Base-by-base conservation (phyloP, 1,140 invertebrate species). In the Zaprionus tsacasi region DNA sequence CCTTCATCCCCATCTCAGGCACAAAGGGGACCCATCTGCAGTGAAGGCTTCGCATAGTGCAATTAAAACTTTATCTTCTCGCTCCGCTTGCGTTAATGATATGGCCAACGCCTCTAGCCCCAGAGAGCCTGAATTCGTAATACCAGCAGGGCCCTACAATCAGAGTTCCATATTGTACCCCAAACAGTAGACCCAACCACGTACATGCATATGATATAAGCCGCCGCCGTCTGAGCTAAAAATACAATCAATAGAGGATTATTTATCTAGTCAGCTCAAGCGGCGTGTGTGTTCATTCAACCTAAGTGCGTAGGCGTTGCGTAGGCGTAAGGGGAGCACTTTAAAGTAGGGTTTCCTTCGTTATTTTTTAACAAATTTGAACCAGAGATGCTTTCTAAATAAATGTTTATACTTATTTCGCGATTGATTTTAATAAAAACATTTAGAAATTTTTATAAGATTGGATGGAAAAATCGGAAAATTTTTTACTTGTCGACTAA, bases 51-150 rank as follows among this genome's bases (percentile, higher is more conserved):
- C 21, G 25, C 66, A 61, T 70, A 74, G 63, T 70, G 66, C 71
- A 74, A 74, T 74, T 74, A 74, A 74, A 74, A 74, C 66, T 74
- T 70, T 61, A 70, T 61, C 67, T 63, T 35, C 57, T 69, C 15
- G 10, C 45, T 12, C 30, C 27, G 27, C 7, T 36, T 54, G 56
- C 2, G 36, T 55, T 27, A 55, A 55, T 55, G 52, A 15, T 55
- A 55, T 30, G 27, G 27, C 40, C 5, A 10, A 55, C 45, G 45
- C 45, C 45, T 50, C 17, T 33, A 4, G 50, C 36, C 21, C 6
- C 17, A 13, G 58, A 7, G 40, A 10, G n/a, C n/a, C 48, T 36
- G 48, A 38, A 50, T 25, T 17, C 17, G 30, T 52, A 61, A 35
- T 58, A 15, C 10, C 56, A 25, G 27, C 33, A 58, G 21, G 35